These are phyloP conservation scores for Rhynchomys soricoides DNA, from an alignment of 2,113 vertebrate genomes.

Conservation along the genomic window DNA sequence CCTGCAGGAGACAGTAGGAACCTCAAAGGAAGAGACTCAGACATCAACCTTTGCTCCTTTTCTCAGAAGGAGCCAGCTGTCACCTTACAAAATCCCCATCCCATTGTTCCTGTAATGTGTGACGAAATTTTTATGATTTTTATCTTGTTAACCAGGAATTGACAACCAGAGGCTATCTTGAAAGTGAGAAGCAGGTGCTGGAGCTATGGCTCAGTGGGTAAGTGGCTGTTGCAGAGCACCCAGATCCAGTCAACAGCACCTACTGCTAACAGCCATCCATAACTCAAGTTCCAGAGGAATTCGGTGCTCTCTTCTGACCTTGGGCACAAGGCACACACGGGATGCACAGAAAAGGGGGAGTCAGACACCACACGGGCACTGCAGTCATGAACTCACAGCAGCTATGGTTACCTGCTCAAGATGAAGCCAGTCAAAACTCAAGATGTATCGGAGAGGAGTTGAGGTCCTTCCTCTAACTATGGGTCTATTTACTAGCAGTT, in stretches of 20 bases:
- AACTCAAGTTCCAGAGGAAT: neutral
- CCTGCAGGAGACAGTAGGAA: neutral
- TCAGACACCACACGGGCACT: neutral
- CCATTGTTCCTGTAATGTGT: neutral
- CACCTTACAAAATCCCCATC: neutral
- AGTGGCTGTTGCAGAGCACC: neutral
- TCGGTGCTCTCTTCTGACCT: neutral
- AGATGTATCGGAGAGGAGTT: neutral
- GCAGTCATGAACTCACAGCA: neutral
- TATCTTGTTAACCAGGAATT: neutral
- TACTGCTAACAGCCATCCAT: neutral
- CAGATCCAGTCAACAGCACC: neutral
- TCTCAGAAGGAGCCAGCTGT: neutral
- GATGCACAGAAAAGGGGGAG: neutral
- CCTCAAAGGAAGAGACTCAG: neutral
- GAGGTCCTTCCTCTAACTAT: neutral
- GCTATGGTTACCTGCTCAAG: neutral
- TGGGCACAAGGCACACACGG: neutral
- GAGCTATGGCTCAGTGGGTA: neutral
- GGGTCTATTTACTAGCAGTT: neutral
- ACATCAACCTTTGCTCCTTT: neutral
- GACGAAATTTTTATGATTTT: neutral
- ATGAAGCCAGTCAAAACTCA: neutral
- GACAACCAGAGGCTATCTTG: neutral
- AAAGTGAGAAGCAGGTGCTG: neutral